Evolutionary conservation across 2,797 vertebrate species (phyloP).

Genomic region (Alca torda): DNA sequence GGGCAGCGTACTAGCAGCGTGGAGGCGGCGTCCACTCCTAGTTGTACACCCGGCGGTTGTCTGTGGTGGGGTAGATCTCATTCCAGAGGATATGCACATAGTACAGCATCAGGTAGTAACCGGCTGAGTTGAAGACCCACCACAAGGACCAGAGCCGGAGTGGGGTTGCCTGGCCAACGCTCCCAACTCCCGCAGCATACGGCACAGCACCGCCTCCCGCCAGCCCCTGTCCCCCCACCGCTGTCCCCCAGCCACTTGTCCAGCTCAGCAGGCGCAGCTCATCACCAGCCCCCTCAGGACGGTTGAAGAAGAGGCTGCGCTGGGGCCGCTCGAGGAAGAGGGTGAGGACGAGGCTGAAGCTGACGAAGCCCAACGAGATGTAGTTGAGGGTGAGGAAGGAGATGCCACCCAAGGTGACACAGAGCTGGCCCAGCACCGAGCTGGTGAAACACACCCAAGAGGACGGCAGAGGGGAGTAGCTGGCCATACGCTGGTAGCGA

Average conservation of each 20-base stretch:
- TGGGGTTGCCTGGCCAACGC: slow-evolving; percentile 71
- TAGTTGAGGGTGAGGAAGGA: slow-evolving; percentile 77
- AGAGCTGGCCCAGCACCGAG: slow-evolving; percentile 91
- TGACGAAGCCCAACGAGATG: slow-evolving; percentile 86
- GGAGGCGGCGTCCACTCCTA: slow-evolving; percentile 89
- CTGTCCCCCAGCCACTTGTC: slow-evolving; percentile 61
- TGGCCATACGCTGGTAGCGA: slow-evolving; percentile 89
- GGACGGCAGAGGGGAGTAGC: slow-evolving; percentile 87
- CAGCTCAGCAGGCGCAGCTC: slow-evolving; percentile 70
- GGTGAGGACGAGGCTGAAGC: slow-evolving; percentile 82
- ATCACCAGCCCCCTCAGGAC: fast-evolving
- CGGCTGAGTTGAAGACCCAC: slow-evolving; percentile 94
- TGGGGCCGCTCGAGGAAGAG: slow-evolving; percentile 86
- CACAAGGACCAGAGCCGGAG: slow-evolving; percentile 93
- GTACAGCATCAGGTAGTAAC: slow-evolving; percentile 94
- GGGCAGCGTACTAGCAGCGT: background rate
- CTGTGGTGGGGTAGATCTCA: slow-evolving; percentile 52
- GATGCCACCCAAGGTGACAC: slow-evolving; percentile 70
- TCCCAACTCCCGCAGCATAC: slow-evolving; percentile 85
- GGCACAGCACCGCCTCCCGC: slow-evolving; percentile 71
- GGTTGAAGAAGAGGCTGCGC: slow-evolving; percentile 93
- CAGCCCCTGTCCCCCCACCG: background rate
- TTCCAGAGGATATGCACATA: slow-evolving; percentile 94
- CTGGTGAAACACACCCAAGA: slow-evolving; percentile 94
- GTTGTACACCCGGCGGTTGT: slow-evolving; percentile 83